These are phyloP conservation scores for Drosophila teissieri DNA, from an alignment of 1,140 invertebrate genomes.

Conservation along the genomic window DNA sequence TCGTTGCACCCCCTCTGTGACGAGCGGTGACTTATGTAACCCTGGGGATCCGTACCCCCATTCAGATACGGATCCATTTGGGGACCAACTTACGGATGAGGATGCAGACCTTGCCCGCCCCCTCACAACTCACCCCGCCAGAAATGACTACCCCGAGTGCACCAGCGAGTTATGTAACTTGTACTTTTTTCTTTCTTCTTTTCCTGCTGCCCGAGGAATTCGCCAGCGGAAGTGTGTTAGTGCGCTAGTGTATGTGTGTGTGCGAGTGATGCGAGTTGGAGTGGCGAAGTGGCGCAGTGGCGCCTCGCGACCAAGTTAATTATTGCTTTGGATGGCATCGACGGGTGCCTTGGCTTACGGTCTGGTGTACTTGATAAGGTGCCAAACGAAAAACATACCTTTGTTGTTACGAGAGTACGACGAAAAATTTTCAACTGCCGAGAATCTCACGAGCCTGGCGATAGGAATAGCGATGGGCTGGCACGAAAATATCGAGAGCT, in stretches of 20 bases:
- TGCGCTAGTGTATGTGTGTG: conserved; percentile 29
- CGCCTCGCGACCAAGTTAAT: not conserved
- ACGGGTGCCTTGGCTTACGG: conserved; percentile 59
- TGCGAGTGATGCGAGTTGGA: conserved; percentile 62
- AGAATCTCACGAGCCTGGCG: conserved; percentile 46
- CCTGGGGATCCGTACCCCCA: not conserved
- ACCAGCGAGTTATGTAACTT: conserved; percentile 71
- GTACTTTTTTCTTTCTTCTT: conserved; percentile 39
- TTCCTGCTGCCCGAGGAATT: conserved; percentile 60
- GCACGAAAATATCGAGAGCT: conserved; percentile 32
- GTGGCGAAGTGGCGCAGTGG: conserved; percentile 31
- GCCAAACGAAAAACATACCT: conserved; percentile 68
- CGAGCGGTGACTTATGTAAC: conserved; percentile 37
- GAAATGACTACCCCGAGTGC: conserved; percentile 26
- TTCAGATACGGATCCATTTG: not conserved
- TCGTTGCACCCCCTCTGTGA: not conserved
- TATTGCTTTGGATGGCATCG: conserved; percentile 21
- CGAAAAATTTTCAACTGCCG: conserved; percentile 74
- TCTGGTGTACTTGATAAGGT: conserved; percentile 47
- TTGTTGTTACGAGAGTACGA: conserved; percentile 75
- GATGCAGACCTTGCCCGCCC: conserved; percentile 12
- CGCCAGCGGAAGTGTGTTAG: conserved; percentile 54
- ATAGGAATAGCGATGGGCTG: conserved; percentile 54
- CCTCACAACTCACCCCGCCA: not conserved
- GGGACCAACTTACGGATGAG: conserved; percentile 29